Evolutionary conservation across 1,140 invertebrate genomes (phyloP).

Genomic region (Drosophila grimshawi): DNA sequence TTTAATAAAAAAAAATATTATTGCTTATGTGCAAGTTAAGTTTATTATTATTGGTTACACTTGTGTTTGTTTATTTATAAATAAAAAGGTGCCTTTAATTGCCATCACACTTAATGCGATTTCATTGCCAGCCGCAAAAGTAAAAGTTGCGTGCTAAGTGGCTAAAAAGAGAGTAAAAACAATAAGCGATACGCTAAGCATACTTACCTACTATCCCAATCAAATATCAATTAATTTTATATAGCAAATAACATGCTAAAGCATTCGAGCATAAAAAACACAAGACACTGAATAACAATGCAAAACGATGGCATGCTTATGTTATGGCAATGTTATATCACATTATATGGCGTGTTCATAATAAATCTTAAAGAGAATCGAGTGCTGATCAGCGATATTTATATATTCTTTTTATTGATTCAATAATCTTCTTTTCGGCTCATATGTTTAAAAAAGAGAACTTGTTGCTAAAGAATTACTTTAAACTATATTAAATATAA

Average conservation of each 20-base stretch:
- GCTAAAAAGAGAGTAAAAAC: conserved; percentile 12
- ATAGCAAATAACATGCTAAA: neutral
- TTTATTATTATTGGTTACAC: conserved; percentile 30
- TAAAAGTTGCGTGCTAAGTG: conserved; percentile 67
- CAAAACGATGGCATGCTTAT: neutral
- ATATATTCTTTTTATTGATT: no score
- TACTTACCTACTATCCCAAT: conserved; percentile 8
- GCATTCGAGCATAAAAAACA: neutral
- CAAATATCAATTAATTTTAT: conserved; percentile 3
- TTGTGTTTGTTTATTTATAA: conserved; percentile 21
- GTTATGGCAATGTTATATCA: conserved; percentile 34
- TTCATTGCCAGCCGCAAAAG: conserved; percentile 53
- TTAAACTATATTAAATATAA: no score
- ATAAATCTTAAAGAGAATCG: neutral
- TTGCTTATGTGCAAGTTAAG: conserved; percentile 34
- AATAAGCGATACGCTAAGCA: conserved; percentile 3
- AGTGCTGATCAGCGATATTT: neutral
- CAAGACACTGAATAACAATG: neutral
- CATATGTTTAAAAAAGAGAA: no score
- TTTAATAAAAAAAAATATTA: conserved; percentile 43
- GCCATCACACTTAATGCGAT: conserved; percentile 33
- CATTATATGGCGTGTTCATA: neutral
- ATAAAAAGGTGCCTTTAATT: conserved; percentile 52
- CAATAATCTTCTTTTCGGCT: no score
- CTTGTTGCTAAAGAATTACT: no score